Evolutionary conservation across 2,888 invertebrate genomes (phyloP).

Genomic region (Pristionchus fissidentatus): DNA sequence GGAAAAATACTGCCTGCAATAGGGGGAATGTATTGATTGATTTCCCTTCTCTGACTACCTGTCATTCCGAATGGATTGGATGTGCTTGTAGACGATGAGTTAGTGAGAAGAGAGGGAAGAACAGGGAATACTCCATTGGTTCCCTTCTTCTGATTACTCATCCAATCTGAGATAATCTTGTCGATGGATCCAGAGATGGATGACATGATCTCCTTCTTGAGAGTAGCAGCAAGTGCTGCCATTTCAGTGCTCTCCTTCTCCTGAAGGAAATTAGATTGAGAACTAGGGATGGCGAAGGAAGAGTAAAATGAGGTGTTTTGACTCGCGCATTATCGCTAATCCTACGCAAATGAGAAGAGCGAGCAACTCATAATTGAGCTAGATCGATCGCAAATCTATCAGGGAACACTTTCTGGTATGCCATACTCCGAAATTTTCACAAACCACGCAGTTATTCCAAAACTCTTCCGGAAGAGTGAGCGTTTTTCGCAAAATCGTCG

Average conservation of each 20-base stretch:
- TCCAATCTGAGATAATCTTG: conserved; percentile 77
- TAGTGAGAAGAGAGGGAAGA: background rate
- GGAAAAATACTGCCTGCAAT: conserved; percentile 61
- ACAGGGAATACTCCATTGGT: conserved; percentile 19
- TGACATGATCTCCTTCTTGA: conserved; percentile 90
- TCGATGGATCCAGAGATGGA: conserved; percentile 89
- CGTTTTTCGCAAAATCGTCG: too few relatives aligned
- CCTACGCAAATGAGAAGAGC: too few relatives aligned
- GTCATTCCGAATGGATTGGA: conserved; percentile 49
- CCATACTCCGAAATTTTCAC: too few relatives aligned
- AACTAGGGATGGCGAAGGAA: background rate
- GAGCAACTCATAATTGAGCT: too few relatives aligned
- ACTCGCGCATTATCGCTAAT: too few relatives aligned
- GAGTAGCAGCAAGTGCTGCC: conserved; percentile 89
- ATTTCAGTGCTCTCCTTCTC: conserved; percentile 47
- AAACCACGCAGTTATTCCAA: too few relatives aligned
- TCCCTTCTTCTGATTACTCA: background rate
- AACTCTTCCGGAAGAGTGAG: too few relatives aligned
- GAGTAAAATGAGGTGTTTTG: too few relatives aligned
- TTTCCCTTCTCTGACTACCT: background rate
- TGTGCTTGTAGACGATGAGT: background rate
- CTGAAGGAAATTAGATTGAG: background rate
- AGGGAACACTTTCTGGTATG: too few relatives aligned
- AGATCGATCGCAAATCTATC: too few relatives aligned
- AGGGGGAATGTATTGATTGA: background rate